Percentiles rank a stretch among this genome's conserved stretches.
Evolutionary conservation across 2,888 invertebrate species (phyloP).

Genomic region (Hemithea aestivaria): DNA sequence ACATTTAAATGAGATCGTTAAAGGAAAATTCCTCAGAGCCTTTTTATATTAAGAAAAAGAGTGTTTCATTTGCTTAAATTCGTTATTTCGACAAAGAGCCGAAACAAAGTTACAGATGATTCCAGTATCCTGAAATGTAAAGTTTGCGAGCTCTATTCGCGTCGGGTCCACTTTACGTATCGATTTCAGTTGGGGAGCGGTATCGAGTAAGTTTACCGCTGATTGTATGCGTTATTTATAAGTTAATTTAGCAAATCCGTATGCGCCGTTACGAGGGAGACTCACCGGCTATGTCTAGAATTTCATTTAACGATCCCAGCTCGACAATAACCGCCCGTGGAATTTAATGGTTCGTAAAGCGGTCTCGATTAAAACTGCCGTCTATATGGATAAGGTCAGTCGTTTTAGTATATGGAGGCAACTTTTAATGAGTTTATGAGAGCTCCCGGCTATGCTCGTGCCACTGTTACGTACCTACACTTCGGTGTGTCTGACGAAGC

Average conservation of each 20-base stretch:
- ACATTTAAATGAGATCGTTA: not conserved
- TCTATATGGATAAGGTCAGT: slow-evolving; percentile 64
- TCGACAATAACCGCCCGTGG: slow-evolving; percentile 66
- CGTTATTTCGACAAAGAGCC: no score
- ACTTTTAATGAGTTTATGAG: slow-evolving; percentile 76
- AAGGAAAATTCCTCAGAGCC: no score
- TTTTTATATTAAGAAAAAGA: no score
- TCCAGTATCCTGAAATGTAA: not conserved
- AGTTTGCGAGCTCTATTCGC: slow-evolving; percentile 2
- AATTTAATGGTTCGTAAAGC: slow-evolving; percentile 70
- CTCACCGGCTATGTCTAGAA: slow-evolving; percentile 47
- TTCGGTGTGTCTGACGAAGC: slow-evolving; percentile 33
- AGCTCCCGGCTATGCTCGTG: slow-evolving; percentile 37
- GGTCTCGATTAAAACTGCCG: slow-evolving; percentile 72
- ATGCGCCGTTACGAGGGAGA: slow-evolving; percentile 33
- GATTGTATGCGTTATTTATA: slow-evolving; percentile 27
- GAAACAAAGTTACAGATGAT: slow-evolving; percentile 4
- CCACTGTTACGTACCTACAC: slow-evolving; percentile 28
- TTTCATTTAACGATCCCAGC: slow-evolving; percentile 68
- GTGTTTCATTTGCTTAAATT: no score
- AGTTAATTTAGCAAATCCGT: slow-evolving; percentile 40
- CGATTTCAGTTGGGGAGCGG: slow-evolving; percentile 16
- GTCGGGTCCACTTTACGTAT: slow-evolving; percentile 12
- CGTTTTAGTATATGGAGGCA: slow-evolving; percentile 62
- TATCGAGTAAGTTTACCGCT: slow-evolving; percentile 15